Conservation (phyloP, 2,888 invertebrate genomes). For the Automeris io region DNA sequence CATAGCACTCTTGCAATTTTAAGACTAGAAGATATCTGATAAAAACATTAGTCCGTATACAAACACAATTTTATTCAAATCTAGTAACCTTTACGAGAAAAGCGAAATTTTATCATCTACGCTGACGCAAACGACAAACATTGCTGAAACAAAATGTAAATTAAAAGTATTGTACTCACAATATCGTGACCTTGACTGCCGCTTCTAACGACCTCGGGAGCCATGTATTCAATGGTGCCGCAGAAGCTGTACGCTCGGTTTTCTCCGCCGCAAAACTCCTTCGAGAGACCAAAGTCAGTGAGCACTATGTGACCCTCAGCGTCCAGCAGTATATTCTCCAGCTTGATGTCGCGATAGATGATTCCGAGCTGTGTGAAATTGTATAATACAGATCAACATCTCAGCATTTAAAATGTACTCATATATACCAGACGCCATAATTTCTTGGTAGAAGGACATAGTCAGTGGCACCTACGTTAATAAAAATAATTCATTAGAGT, state of each 20-base stretch:
- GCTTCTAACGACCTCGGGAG: constrained; percentile 89
- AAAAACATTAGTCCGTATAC: too few relatives aligned
- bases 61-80: too few relatives aligned
- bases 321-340: constrained; percentile 97
- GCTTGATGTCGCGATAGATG: constrained; percentile 97
- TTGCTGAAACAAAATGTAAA: background rate
- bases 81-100: too few relatives aligned
- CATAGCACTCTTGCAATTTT: too few relatives aligned
- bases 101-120: too few relatives aligned
- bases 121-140: background rate
- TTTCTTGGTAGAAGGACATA: too few relatives aligned
- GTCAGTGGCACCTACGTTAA: too few relatives aligned
- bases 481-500: too few relatives aligned
- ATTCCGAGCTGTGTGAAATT: constrained; percentile 88
- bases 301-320: constrained; percentile 95
- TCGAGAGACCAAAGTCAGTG: constrained; percentile 98
- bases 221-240: constrained; percentile 99
- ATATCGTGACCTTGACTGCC: constrained; percentile 95
- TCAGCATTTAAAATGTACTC: too few relatives aligned
- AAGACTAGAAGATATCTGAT: too few relatives aligned
- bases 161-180: constrained; percentile 79
- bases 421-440: too few relatives aligned
- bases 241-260: constrained; percentile 97
- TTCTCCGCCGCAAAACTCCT: constrained; percentile 88
- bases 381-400: background rate